Evolutionary conservation across 2,113 vertebrate species (phyloP), one percentile per base, ranked within the genome.

Genomic region (Delphinus delphis): DNA sequence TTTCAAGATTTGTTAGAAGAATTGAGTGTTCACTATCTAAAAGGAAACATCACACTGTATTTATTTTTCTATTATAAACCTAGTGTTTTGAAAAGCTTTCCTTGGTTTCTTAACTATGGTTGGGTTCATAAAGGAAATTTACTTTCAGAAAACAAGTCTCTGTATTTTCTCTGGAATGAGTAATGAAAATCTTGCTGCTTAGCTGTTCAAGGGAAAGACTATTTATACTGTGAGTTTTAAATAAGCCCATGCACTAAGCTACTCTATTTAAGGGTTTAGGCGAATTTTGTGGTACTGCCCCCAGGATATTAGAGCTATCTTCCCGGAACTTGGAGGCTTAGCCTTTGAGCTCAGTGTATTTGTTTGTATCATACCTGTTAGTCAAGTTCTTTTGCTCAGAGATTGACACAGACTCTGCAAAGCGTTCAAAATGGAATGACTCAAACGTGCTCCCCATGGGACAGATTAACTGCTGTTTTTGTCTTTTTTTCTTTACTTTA

Each of bases 1-100:
- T 96, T 98, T 98, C 93, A 97, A 97, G 96, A 97, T 77, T 88
- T 90, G 90, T 95, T 98, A 96, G 55, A 98, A 97, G 97, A 98
- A 98, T 82, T 97, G 95, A 98, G 97, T 98, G 77, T 71, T 88
- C 5, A 82, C 97, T 98, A 98, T 98, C 98, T 98, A 90, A 98
- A 97, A 98, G 98, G 97, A 99, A 98, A 97, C 96, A 96, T 97
- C 97, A 94, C 79, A 76, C 71, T 97, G 50, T 98, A 98, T 98
- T 98, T 98, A 96, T 98, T 98, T 98, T 99, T 98, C 96, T 97
- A 96, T 98, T 96, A 96, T 87, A 98, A 98, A 97, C 85, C 77
- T 96, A 95, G 96, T 95, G 93, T 93, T 97, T 96, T 91, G 58
- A 95, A 97, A 98, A 98, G 68, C 86, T 98, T 98, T 98, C 97